Percentiles rank a stretch among this genome's conserved stretches.
Conservation (phyloP, 2,113 vertebrate genomes). For the Furnarius figulus region DNA sequence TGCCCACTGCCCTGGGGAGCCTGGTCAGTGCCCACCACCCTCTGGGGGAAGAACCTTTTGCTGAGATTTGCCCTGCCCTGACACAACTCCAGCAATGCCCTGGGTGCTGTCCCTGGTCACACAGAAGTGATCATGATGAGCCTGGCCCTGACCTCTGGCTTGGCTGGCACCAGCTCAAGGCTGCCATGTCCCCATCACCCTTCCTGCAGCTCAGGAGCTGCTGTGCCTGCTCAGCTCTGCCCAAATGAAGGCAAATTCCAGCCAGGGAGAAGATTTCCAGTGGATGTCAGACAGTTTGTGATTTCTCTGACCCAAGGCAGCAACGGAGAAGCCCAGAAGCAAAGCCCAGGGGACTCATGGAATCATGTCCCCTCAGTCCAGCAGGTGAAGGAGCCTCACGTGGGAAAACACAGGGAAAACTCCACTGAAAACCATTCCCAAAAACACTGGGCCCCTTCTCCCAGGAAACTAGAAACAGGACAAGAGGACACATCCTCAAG, state of each 20-base stretch:
- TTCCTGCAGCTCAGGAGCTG: neutral
- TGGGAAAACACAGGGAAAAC: no score
- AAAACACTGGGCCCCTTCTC: no score
- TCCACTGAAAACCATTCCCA: no score
- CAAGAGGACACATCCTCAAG: no score
- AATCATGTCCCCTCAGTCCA: no score
- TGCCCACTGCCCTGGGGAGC: neutral
- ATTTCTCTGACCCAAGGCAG: neutral
- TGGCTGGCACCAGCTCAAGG: fast-evolving
- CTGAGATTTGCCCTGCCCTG: neutral
- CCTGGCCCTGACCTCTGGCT: neutral
- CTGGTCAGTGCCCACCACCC: neutral
- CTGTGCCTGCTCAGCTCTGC: neutral
- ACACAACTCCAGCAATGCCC: neutral
- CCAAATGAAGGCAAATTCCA: neutral
- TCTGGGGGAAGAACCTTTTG: neutral
- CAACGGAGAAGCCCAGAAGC: neutral
- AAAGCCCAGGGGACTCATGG: no score
- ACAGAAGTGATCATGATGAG: neutral
- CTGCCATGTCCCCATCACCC: neutral
- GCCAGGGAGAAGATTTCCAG: neutral
- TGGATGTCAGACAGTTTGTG: fast-evolving
- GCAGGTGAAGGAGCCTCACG: no score
- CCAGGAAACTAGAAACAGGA: no score
- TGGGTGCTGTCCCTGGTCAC: neutral